These are phyloP conservation scores for Drosophila ogumai DNA, from an alignment of 1,140 invertebrate species.

Conservation along the genomic window DNA sequence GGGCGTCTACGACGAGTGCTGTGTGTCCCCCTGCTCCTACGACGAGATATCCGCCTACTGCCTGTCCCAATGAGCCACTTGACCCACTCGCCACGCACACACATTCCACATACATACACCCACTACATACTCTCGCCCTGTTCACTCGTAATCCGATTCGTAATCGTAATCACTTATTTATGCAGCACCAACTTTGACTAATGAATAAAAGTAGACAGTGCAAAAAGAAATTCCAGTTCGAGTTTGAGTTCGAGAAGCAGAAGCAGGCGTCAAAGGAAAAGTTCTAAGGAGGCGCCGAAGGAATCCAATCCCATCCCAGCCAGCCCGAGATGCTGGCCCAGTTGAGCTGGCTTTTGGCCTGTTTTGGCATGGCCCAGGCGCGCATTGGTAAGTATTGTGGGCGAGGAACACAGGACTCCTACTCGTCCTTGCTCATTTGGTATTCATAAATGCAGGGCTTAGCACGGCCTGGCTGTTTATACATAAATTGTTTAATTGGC, in stretches of 20 bases:
- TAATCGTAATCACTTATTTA: conserved; percentile 77
- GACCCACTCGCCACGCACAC: conserved; percentile 10
- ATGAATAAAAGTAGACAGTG: conserved; percentile 79
- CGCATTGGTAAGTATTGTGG: conserved; percentile 73
- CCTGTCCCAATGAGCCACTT: conserved; percentile 23
- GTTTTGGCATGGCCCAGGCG: conserved; percentile 58
- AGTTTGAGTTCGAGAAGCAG: conserved; percentile 7
- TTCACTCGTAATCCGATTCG: conserved; percentile 46
- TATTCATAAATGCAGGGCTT: conserved; percentile 80
- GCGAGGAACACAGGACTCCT: conserved; percentile 13
- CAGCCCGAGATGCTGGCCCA: conserved; percentile 57
- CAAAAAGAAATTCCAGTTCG: conserved; percentile 52
- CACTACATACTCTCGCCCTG: conserved; percentile 11
- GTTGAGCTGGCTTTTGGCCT: conserved; percentile 64
- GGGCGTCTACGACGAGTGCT: conserved; percentile 71
- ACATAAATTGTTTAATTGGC: conserved; percentile 82
- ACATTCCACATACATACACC: conserved; percentile 9
- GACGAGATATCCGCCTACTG: conserved; percentile 64
- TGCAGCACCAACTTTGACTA: conserved; percentile 78
- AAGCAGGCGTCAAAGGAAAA: conserved; percentile 47
- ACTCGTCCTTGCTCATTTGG: conserved; percentile 57
- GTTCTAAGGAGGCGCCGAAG: conserved; percentile 34
- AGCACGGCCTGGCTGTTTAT: conserved; percentile 56
- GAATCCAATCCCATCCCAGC: conserved; percentile 4
- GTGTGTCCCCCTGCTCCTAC: conserved; percentile 57